Conservation (phyloP, 2,113 vertebrate species). For the Astur gentilis region DNA sequence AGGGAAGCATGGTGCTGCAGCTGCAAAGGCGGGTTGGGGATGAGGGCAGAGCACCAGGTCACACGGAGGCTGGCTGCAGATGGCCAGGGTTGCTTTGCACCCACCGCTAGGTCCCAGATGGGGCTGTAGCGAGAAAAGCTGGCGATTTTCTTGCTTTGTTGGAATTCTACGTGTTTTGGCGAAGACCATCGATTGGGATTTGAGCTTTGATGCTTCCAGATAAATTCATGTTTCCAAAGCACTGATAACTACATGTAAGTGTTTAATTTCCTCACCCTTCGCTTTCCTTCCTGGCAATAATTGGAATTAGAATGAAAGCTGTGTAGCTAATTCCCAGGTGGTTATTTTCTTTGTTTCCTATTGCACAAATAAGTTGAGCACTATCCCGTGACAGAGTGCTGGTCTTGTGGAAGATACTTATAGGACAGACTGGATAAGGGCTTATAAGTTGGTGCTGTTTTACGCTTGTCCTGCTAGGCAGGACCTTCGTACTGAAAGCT, state of each 20-base stretch:
- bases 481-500: not conserved
- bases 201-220: not conserved
- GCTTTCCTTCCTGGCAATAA: not conserved
- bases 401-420: not conserved
- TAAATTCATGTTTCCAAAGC: not conserved
- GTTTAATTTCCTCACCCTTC: not conserved
- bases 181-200: not conserved
- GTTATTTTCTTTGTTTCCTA: not conserved
- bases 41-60: not conserved
- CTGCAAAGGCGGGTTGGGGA: not conserved
- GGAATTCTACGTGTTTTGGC: not conserved
- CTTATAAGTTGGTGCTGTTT: not conserved
- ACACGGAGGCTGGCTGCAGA: too few relatives aligned
- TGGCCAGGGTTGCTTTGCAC: not conserved
- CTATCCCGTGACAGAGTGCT: not conserved
- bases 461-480: not conserved
- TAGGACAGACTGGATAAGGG: not conserved
- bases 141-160: not conserved
- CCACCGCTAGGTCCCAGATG: not conserved
- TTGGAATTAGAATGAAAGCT: not conserved
- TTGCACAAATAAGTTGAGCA: not conserved
- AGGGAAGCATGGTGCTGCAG: accelerated
- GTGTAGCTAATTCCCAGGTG: not conserved
- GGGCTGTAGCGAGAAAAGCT: not conserved
- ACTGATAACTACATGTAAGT: not conserved